Conservation (phyloP, 35 echinoderm and acorn worm species). For the Lytechinus pictus region DNA sequence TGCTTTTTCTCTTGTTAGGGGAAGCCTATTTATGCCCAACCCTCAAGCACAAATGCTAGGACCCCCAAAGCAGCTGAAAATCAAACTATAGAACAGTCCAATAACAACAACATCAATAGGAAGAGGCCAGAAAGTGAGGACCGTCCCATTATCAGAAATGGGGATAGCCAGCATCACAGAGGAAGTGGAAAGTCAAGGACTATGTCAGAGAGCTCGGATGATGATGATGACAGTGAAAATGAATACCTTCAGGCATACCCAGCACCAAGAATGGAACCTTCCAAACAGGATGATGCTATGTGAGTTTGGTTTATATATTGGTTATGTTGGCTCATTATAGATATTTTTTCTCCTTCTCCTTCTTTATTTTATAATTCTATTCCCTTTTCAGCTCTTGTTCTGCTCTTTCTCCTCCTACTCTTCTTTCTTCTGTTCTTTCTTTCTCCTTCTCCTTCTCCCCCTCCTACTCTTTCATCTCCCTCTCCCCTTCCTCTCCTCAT, state of each 20-base stretch:
- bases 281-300: neutral
- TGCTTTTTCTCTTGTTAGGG: neutral
- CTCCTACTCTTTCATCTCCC: too few relatives aligned
- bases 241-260: conserved; percentile 26
- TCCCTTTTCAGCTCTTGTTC: too few relatives aligned
- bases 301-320: neutral
- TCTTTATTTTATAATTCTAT: too few relatives aligned
- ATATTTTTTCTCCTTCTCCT: too few relatives aligned
- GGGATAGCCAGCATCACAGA: neutral
- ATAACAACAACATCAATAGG: conserved; percentile 40
- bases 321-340: too few relatives aligned
- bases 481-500: too few relatives aligned
- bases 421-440: too few relatives aligned
- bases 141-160: neutral
- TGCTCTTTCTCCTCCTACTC: too few relatives aligned
- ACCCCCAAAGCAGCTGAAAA: neutral
- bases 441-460: too few relatives aligned
- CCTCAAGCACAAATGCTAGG: neutral
- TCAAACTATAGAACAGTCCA: conserved; percentile 8
- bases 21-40: neutral
- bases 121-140: conserved; percentile 24
- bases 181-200: neutral
- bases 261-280: neutral
- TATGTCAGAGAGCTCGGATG: conserved; percentile 29
- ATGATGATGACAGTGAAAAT: neutral